Base-by-base conservation (phyloP, 2,113 vertebrate genomes). In the Asarcornis scutulata region DNA sequence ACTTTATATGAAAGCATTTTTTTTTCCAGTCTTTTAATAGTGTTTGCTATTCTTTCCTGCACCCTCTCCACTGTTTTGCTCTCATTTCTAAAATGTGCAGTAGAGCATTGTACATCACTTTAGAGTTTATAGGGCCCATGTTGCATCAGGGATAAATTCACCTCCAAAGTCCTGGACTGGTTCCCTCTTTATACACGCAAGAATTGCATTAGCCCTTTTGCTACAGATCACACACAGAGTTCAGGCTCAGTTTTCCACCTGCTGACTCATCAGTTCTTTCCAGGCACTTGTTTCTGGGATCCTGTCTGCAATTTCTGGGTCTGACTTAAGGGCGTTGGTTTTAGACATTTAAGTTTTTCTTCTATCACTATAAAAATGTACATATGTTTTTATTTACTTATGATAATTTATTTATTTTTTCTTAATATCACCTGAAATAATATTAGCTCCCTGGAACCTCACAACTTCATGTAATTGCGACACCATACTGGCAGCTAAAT, bases 221-320 rank as follows among this genome's bases (percentile, higher is more conserved):
- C 59, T 86, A n/a, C 29, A 66, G 42, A n/a, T 20, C 0, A 0
- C 23, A 22, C 15, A 44, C 0, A 0, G 56, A 83, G n/a, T 26
- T 85, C 48, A 53, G 53, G 63, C 50, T 80, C 72, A 71, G 36
- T 42, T 83, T 50, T 89, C 42, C 38, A 93, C 26, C 22, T 78
- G 46, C 79, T 83, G 58, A 86, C 55, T 48, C 48, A 40, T 69
- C 53, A 50, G 12, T 20, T 71, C 22, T 93, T 88, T 80, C 74
- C 64, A 78, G 52, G 31, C 8, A 2, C 34, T 86, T 83, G 8
- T 90, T 77, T 88, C 85, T 88, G 73, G 42, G 52, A 44, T 31
- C 12, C 7, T 29, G 25, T 13, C n/a, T 79, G 36, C 60, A 74
- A 32, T 53, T 50, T 91, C 25, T 38, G 22, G 8, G 17, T 67